Evolutionary conservation across 1,140 invertebrate species (phyloP), one percentile per base, ranked within the genome.

Genomic region (Caenorhabditis briggsae): DNA sequence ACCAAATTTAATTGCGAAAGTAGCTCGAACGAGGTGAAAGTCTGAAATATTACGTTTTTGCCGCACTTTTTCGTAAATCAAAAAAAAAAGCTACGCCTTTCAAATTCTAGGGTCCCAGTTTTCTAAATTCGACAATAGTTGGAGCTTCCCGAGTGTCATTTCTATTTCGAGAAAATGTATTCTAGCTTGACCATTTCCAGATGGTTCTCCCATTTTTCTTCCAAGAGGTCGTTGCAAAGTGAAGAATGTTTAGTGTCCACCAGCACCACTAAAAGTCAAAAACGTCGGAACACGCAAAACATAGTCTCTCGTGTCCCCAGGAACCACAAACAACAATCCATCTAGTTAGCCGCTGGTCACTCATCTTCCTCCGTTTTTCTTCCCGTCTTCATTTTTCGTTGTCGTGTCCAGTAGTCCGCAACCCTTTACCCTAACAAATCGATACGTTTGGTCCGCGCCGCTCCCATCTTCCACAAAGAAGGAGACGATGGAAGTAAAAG

Each of bases 401-500:
- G 33, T 87, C 12, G 58, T 41, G 85, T 59, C 33, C 46, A 89
- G 33, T 53, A 20, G 33, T 70, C 64, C 64, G 64, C 70, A 78
- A 78, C 70, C 70, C 70, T 78, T 78, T 78, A 20, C 14, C 41
- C 65, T 43, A 53, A 78, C 70, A 78, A 78, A 78, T 78, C 70
- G 70, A 78, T 78, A 86, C 59, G 16, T 83, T 20, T 16, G 18
- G 33, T 82, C 59, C 70, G 82, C 83, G 61, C 59, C 70, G 61
- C 65, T n/a, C 58, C 46, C 56, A 12, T 53, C 64, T 18, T 85
- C 33, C 50, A 61, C 23, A 9, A 61, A 55, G 90, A 85, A 59
- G 86, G 56, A 56, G 61, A 78, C 8, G 84, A 85, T 23, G 90
- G 85, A 55, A 20, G 83, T 11, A 70, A 43, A 58, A 88, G 88